Evolutionary conservation across 1,140 invertebrate species (phyloP).

Genomic region (Paracyclopina nana): DNA sequence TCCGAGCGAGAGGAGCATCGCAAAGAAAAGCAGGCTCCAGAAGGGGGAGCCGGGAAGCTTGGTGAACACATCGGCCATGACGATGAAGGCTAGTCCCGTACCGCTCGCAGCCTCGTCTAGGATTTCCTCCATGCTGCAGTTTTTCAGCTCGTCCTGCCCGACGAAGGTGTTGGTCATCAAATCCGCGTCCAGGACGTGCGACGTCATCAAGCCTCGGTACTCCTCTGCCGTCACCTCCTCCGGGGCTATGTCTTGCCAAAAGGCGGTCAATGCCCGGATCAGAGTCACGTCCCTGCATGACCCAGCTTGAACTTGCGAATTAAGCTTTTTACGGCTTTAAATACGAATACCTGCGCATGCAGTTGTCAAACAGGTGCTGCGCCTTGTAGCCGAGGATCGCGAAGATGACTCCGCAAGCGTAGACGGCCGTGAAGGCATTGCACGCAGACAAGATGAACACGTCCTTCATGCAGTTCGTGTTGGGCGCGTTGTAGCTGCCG

Average conservation of each 20-base stretch:
- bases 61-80: slow-evolving; percentile 31
- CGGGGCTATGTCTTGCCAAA: not conserved
- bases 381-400: slow-evolving; percentile 24
- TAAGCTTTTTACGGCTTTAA: not conserved
- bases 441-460: slow-evolving; percentile 30
- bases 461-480: slow-evolving; percentile 30
- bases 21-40: slow-evolving; percentile 79
- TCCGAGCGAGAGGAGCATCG: slow-evolving; percentile 71
- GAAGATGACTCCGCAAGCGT: slow-evolving; percentile 32
- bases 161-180: too few relatives aligned
- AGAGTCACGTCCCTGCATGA: not conserved
- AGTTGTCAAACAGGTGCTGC: slow-evolving; percentile 21
- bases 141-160: slow-evolving; percentile 1
- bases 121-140: slow-evolving; percentile 11
- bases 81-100: slow-evolving; percentile 54
- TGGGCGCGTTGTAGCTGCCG: slow-evolving; percentile 27
- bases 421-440: slow-evolving; percentile 33
- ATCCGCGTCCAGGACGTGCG: not conserved
- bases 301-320: not conserved
- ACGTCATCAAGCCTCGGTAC: not conserved
- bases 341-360: too few relatives aligned
- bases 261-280: not conserved
- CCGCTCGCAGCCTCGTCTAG: slow-evolving; percentile 49
- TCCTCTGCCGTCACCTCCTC: not conserved
- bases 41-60: slow-evolving; percentile 70